These are phyloP conservation scores for Cercopithecus mona DNA, from an alignment of 2,113 vertebrate species.

Conservation along the genomic window DNA sequence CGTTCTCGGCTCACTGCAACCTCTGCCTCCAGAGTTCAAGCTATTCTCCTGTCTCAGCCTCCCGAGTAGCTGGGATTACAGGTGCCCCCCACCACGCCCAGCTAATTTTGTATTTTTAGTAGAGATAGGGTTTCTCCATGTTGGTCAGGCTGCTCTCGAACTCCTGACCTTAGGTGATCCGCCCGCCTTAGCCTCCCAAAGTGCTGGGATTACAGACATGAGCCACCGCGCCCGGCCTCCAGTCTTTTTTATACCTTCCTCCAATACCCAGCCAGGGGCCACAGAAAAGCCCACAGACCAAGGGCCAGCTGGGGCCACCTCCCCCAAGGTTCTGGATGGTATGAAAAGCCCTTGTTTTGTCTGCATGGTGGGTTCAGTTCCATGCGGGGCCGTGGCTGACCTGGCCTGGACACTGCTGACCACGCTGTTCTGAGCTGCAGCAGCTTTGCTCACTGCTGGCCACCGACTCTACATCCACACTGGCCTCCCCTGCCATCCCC, in stretches of 20 bases:
- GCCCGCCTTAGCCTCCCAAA: neutral
- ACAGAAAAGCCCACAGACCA: neutral
- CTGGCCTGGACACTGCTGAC: neutral
- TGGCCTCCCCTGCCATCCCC: neutral
- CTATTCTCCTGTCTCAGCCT: neutral
- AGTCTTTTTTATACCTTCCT: neutral
- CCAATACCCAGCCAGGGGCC: neutral
- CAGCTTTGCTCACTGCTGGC: neutral
- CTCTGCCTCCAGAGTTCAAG: too few relatives aligned
- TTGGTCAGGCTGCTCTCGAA: neutral
- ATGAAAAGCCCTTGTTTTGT: too few relatives aligned
- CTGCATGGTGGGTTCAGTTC: neutral
- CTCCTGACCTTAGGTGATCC: neutral
- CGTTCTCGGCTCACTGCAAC: too few relatives aligned
- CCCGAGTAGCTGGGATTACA: neutral
- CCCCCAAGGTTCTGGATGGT: neutral
- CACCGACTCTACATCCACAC: too few relatives aligned
- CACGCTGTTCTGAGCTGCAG: neutral
- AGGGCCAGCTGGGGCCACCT: neutral
- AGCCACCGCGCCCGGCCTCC: accelerated
- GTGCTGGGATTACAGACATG: neutral
- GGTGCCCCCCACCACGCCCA: neutral
- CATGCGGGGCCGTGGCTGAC: too few relatives aligned
- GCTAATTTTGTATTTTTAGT: neutral
- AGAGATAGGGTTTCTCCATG: neutral